Conservation (phyloP, 2,797 vertebrate genomes). For the Oreonectes daqikongensis region DNA sequence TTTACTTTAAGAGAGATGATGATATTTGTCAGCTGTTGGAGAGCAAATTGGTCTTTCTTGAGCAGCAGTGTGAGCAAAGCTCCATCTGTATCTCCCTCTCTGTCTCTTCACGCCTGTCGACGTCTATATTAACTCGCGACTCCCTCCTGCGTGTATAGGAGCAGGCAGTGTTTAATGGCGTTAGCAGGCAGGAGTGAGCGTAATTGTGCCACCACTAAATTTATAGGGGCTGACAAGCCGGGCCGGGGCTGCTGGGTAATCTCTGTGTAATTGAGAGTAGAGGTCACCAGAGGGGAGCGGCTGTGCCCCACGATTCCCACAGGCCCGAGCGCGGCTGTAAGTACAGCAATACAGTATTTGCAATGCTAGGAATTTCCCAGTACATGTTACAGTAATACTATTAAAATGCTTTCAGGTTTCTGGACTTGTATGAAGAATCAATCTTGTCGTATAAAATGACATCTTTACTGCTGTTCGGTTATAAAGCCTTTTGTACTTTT, state of each 20-base stretch:
- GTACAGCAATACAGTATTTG: constrained; percentile 27
- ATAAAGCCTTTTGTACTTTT: background rate
- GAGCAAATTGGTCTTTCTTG: constrained; percentile 39
- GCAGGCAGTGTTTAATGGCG: constrained; percentile 58
- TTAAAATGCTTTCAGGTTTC: background rate
- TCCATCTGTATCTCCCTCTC: constrained; percentile 46
- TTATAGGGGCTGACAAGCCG: constrained; percentile 68
- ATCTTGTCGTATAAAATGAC: background rate
- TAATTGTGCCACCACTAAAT: constrained; percentile 64
- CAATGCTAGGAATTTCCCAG: background rate
- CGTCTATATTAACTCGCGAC: constrained; percentile 37
- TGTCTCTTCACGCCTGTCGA: constrained; percentile 17
- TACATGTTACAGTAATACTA: constrained; percentile 19
- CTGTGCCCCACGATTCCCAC: constrained; percentile 29
- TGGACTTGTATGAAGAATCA: background rate
- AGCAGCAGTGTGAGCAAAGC: constrained; percentile 49
- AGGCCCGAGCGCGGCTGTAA: constrained; percentile 22
- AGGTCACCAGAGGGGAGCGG: constrained; percentile 62
- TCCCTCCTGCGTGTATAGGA: constrained; percentile 39
- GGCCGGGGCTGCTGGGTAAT: constrained; percentile 71
- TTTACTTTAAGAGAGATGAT: constrained; percentile 22
- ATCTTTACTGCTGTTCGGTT: background rate
- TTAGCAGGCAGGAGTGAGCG: constrained; percentile 56
- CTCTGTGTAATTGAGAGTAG: constrained; percentile 71
- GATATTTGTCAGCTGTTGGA: constrained; percentile 33